These are phyloP conservation scores for Sebastes fasciatus DNA, from an alignment of 2,113 vertebrate species.

Conservation along the genomic window DNA sequence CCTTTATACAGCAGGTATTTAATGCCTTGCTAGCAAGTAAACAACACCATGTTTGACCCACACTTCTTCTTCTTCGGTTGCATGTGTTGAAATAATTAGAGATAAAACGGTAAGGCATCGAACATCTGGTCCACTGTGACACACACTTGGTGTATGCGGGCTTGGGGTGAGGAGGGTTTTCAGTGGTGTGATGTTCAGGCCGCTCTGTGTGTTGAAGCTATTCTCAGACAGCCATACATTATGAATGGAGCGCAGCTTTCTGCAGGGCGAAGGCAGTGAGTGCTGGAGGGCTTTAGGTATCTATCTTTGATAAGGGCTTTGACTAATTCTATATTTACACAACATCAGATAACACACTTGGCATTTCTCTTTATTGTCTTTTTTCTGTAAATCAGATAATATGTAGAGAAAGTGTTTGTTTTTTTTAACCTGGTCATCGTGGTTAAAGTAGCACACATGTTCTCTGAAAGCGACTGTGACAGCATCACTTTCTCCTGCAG, in stretches of 20 bases:
- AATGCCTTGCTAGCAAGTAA: not conserved
- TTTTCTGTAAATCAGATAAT: not conserved
- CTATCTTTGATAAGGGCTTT: conserved; percentile 73
- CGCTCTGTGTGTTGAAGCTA: conserved; percentile 67
- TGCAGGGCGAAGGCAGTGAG: conserved; percentile 50
- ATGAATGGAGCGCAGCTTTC: conserved; percentile 79
- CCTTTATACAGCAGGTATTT: not conserved
- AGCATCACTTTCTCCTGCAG: conserved; percentile 75
- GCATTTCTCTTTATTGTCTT: not conserved
- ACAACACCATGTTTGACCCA: not conserved
- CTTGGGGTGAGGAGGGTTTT: conserved; percentile 35
- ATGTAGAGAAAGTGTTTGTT: too few relatives aligned
- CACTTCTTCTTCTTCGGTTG: not conserved
- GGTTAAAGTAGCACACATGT: not conserved
- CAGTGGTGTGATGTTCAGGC: conserved; percentile 55
- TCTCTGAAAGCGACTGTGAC: conserved; percentile 16
- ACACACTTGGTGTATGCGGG: not conserved
- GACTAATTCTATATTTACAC: conserved; percentile 66
- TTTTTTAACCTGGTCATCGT: not conserved
- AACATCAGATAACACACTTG: conserved; percentile 19
- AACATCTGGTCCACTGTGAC: conserved; percentile 29
- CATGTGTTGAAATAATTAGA: conserved; percentile 25
- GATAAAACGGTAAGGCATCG: conserved; percentile 1
- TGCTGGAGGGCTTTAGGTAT: conserved; percentile 61
- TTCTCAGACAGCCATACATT: conserved; percentile 83